Evolutionary conservation across 2,113 vertebrate species (phyloP).

Genomic region (Ochotona princeps): DNA sequence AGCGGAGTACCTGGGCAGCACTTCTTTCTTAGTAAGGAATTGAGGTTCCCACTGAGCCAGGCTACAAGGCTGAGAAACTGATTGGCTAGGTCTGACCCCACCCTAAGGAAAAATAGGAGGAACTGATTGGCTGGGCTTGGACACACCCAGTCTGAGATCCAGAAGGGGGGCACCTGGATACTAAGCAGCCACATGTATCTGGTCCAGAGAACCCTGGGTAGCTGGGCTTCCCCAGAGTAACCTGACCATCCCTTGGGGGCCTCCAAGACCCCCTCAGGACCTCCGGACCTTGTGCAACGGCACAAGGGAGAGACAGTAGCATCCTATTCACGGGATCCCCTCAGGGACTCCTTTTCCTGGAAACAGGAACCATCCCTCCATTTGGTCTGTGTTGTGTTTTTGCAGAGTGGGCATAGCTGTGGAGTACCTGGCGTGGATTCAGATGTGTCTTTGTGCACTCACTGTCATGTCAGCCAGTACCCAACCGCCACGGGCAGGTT

Average conservation of each 20-base stretch:
- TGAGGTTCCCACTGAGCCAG: neutral
- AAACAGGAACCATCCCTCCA: neutral
- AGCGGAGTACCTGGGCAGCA: neutral
- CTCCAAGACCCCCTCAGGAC: neutral
- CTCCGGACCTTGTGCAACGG: neutral
- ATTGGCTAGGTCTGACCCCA: neutral
- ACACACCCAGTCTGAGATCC: neutral
- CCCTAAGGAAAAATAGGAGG: neutral
- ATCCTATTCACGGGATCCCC: neutral
- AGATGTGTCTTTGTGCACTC: neutral
- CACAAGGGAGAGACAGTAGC: neutral
- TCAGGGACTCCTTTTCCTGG: neutral
- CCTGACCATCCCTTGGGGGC: accelerated
- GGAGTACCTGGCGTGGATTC: too few relatives aligned
- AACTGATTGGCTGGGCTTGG: neutral
- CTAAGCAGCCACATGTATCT: too few relatives aligned
- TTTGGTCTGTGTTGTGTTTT: neutral
- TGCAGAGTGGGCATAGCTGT: neutral
- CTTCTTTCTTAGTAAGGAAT: neutral
- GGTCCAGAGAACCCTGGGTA: neutral
- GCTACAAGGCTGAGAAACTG: neutral
- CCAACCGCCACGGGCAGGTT: accelerated
- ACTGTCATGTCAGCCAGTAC: accelerated
- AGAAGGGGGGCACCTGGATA: neutral
- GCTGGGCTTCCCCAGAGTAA: neutral